phyloP scores from a whole-genome alignment of 2,113 vertebrate genomes.

The Eurypyga helias region DNA sequence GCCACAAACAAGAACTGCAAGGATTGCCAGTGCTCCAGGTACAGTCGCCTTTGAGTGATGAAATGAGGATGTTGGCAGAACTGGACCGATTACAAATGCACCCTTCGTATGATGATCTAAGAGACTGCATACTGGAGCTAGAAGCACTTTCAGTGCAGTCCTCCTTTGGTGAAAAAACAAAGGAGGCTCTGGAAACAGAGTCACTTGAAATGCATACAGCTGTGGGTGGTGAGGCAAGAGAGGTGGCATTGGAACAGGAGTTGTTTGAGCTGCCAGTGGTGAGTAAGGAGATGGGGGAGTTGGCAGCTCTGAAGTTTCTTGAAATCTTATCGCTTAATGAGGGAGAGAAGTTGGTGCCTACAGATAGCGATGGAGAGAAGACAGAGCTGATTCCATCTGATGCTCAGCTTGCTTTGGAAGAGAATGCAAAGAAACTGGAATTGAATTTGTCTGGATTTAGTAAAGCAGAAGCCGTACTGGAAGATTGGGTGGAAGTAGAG shows the following conservation, averaged over 20 bases:
- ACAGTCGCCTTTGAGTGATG: background rate
- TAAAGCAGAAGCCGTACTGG: background rate
- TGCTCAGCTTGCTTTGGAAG: background rate
- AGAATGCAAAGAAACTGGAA: background rate
- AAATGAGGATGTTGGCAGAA: background rate
- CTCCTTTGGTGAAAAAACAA: background rate
- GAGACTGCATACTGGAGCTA: background rate
- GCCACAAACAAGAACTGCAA: background rate
- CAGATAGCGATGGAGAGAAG: background rate
- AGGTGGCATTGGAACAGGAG: background rate
- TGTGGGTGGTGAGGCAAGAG: background rate
- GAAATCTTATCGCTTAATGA: background rate
- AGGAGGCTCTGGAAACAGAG: background rate
- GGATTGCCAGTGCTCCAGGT: background rate
- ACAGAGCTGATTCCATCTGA: background rate
- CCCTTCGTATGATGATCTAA: background rate
- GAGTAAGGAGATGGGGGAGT: background rate
- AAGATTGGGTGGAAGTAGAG: conserved; percentile 23
- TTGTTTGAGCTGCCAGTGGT: background rate
- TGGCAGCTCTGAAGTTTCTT: background rate
- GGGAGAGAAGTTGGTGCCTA: background rate
- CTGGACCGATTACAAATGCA: background rate
- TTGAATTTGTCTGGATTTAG: background rate
- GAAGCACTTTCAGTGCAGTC: background rate
- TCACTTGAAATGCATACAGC: background rate